Evolutionary conservation across 2,888 invertebrate genomes (phyloP).

Genomic region (Apamea sordens): DNA sequence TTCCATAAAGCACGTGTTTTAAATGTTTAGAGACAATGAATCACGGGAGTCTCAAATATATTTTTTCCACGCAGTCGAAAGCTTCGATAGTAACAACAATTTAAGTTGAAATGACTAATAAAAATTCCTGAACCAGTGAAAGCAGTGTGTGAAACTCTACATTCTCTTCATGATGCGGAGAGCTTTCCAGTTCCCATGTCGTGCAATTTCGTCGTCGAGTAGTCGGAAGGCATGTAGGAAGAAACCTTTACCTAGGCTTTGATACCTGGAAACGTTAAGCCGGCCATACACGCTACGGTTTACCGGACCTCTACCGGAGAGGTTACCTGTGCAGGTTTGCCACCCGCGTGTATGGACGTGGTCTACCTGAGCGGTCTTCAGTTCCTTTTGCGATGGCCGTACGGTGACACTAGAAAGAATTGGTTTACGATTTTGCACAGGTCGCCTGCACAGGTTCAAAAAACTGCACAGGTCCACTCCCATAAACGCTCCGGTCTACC

Average conservation of each 20-base stretch:
- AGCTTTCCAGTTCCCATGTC: conserved; percentile 13
- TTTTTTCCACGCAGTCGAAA: conserved; percentile 24
- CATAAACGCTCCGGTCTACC: no score
- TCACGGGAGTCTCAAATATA: conserved; percentile 20
- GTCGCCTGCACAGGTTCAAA: no score
- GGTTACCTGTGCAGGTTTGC: no score
- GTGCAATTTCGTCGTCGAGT: conserved; percentile 4
- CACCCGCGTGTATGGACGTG: no score
- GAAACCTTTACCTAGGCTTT: conserved; percentile 25
- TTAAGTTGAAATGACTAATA: conserved; percentile 40
- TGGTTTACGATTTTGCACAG: no score
- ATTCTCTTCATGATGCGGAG: conserved; percentile 21
- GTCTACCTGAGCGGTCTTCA: no score
- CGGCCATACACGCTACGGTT: no score
- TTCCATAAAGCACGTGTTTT: conserved; percentile 34
- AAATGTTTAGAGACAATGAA: conserved; percentile 43
- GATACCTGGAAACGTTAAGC: conserved; percentile 15
- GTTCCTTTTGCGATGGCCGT: no score
- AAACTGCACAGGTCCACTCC: no score
- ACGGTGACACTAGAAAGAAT: no score
- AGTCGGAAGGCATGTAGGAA: conserved; percentile 13
- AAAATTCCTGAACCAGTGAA: conserved; percentile 44
- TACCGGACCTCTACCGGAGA: no score
- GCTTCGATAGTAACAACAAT: conserved; percentile 20
- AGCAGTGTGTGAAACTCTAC: conserved; percentile 34